Evolutionary conservation across 2,113 vertebrate genomes (phyloP), one percentile per base, ranked within the genome.

Genomic region (Epinephelus fuscoguttatus): DNA sequence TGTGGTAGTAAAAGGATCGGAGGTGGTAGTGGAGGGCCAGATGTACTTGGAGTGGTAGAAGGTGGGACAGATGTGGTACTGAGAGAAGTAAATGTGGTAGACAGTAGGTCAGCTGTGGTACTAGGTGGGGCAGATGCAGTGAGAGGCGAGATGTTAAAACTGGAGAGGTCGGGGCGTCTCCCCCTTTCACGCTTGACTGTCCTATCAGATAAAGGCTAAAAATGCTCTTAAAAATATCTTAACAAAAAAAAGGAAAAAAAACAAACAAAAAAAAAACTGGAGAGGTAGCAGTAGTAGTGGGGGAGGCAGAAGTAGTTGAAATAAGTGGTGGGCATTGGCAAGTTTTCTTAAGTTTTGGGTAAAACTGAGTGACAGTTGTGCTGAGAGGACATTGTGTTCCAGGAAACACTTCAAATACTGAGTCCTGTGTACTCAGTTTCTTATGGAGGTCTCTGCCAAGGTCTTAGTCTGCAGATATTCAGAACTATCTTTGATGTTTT

Each of bases 401-500:
- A 47, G 74, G 64, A 78, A 88, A 88, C 15, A 70, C 15, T 3
- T 57, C 3, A 57, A 71, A 72, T 17, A 0, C 1, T 3, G 47
- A 21, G 6, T n/a, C n/a, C n/a, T n/a, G 1, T 21, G 8, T 47
- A 10, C 27, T 30, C 15, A 85, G 47, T 25, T 60, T 9, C 0
- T 3, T 8, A 0, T 52, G 4, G 3, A 88, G 78, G n/a, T n/a
- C 18, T 81, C 40, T 6, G 1, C 23, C 27, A 84, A 67, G 4
- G 64, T 81, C 19, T 74, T 23, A 3, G 75, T 78, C 59, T 88
- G 9, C 47, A 84, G 59, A 30, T 71, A 7, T 52, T 30, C 4
- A 30, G 30, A 30, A 4, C 30, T 30, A 5, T 30, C 30, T 30
- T 30, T 30, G 30, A 30, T 4, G 4, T 88, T 88, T 0, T 52